A percentile compares a stretch with the other conserved stretches of the same genome.
These are phyloP conservation scores for Tiaroga cobitis DNA, from an alignment of 2,797 vertebrate species.

Conservation along the genomic window DNA sequence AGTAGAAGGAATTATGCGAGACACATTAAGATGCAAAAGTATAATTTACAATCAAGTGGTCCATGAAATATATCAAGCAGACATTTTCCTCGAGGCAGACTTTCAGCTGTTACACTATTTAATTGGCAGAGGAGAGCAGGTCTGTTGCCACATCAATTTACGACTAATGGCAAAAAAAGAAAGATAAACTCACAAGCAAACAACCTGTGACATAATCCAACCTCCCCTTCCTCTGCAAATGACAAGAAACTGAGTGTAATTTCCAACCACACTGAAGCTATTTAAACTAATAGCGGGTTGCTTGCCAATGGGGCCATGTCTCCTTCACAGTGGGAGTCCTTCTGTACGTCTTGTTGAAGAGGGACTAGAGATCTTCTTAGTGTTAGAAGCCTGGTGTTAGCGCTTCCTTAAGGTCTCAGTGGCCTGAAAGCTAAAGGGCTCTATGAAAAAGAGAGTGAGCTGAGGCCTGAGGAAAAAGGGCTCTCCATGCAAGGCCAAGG, in stretches of 20 bases:
- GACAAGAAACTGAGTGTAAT: constrained; percentile 50
- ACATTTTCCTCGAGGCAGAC: not conserved
- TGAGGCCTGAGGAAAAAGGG: constrained; percentile 71
- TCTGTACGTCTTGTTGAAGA: constrained; percentile 61
- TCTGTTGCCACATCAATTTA: constrained; percentile 4
- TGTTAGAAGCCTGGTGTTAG: constrained; percentile 64
- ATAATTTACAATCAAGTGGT: constrained; percentile 2
- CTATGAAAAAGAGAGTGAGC: constrained; percentile 71
- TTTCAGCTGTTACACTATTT: not conserved
- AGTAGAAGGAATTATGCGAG: not conserved
- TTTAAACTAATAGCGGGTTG: constrained; percentile 67
- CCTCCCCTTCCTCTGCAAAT: not conserved
- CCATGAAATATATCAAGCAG: not conserved
- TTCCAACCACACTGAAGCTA: constrained; percentile 65
- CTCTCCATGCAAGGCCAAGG: constrained; percentile 55
- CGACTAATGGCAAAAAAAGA: not conserved
- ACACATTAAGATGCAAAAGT: not conserved
- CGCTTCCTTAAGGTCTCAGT: constrained; percentile 67
- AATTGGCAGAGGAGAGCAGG: not conserved
- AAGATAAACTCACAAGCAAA: not conserved
- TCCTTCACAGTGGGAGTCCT: constrained; percentile 56
- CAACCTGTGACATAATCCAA: not conserved
- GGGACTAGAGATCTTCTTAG: constrained; percentile 68
- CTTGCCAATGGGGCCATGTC: constrained; percentile 33
- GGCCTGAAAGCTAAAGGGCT: constrained; percentile 65